Percentiles rank a stretch among this genome's conserved stretches.
These are phyloP conservation scores for Thaumatotibia leucotreta DNA, from an alignment of 1,140 invertebrate species.

Conservation along the genomic window DNA sequence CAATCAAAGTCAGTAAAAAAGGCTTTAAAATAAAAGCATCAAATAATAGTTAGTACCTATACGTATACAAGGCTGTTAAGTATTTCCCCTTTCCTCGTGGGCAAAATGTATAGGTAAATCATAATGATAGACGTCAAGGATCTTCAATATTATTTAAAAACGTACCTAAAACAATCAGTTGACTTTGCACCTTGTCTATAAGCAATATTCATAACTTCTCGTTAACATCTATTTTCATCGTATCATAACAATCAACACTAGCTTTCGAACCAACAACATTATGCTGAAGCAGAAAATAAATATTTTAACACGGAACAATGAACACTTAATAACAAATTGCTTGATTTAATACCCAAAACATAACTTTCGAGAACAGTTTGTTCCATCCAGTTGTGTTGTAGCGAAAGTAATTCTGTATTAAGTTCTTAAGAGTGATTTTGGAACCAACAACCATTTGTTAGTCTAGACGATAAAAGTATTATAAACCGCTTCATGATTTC, in stretches of 20 bases:
- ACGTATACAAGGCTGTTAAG: no score
- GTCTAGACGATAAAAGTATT: neutral
- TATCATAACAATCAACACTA: neutral
- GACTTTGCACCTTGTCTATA: neutral
- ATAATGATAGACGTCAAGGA: no score
- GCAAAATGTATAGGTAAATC: no score
- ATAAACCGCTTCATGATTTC: neutral
- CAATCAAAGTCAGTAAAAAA: no score
- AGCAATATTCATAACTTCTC: neutral
- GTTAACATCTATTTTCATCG: neutral
- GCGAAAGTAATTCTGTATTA: neutral
- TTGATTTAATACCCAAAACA: neutral
- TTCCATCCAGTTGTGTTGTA: neutral
- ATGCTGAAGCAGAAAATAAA: neutral
- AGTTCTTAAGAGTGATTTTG: neutral
- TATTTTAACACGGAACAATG: conserved; percentile 4
- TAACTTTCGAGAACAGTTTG: neutral
- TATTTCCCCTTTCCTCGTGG: no score
- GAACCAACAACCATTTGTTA: neutral
- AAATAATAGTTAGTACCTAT: no score
- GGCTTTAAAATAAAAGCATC: no score
- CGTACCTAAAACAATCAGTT: neutral
- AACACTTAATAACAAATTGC: neutral
- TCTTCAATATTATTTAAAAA: neutral
- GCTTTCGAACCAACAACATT: neutral